A percentile compares a stretch with the other conserved stretches of the same genome.
phyloP scores from a whole-genome alignment of 2,113 vertebrate species.

The Heterochromis multidens region DNA sequence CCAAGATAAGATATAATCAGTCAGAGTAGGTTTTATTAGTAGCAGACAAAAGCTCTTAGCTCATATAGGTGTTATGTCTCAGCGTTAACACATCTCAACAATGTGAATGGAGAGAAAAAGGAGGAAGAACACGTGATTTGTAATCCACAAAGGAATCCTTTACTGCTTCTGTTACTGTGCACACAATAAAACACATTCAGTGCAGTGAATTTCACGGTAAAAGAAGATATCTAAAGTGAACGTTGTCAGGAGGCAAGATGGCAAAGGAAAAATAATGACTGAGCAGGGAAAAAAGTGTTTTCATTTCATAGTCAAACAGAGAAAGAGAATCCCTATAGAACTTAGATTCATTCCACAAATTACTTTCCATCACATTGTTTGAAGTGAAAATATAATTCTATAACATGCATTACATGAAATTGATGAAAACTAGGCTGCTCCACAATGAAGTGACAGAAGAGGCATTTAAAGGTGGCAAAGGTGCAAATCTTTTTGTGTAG shows the following conservation, averaged over 20 bases:
- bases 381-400: not conserved
- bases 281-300: not conserved
- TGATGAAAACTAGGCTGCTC: not conserved
- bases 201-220: not conserved
- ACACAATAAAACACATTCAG: not conserved
- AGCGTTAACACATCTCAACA: conserved; percentile 20
- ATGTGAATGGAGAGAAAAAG: conserved; percentile 25
- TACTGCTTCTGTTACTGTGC: not conserved
- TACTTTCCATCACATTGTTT: not conserved
- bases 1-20: not conserved
- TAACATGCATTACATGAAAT: not conserved
- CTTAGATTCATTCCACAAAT: not conserved
- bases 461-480: no score
- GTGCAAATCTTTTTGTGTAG: not conserved
- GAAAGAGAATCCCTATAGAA: not conserved
- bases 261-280: not conserved
- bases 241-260: not conserved
- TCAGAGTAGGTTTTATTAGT: conserved; percentile 13
- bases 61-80: conserved; percentile 33
- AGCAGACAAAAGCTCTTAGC: conserved; percentile 8
- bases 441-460: not conserved
- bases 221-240: not conserved
- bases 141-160: conserved; percentile 8
- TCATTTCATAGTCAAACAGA: not conserved
- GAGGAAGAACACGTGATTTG: not conserved